Evolutionary conservation across 2,113 vertebrate species (phyloP).

Genomic region (Pipra filicauda): DNA sequence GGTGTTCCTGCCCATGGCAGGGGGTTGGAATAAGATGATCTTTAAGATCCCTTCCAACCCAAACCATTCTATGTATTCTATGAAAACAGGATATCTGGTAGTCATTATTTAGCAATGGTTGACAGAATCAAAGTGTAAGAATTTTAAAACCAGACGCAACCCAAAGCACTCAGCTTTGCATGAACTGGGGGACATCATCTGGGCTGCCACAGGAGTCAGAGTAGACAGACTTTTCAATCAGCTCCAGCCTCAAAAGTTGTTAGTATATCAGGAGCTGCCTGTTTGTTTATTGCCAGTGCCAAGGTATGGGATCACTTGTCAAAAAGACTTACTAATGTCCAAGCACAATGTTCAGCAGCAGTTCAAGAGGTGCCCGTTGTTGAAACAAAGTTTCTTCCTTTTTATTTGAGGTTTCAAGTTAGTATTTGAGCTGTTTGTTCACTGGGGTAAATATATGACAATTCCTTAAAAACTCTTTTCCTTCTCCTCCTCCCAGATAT

Average conservation of each 20-base stretch:
- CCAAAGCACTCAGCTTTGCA: not conserved
- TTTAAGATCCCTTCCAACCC: not conserved
- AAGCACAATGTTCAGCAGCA: fast-evolving
- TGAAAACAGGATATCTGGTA: not conserved
- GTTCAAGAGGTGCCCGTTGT: not conserved
- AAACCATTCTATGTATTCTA: not conserved
- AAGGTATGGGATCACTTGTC: not conserved
- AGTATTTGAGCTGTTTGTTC: not conserved
- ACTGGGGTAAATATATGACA: not conserved
- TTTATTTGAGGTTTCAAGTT: not conserved
- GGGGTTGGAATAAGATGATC: not conserved
- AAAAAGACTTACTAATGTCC: not conserved
- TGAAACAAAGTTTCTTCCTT: not conserved
- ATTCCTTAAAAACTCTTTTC: not conserved
- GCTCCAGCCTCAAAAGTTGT: not conserved
- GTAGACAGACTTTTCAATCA: not conserved
- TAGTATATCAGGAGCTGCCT: not conserved
- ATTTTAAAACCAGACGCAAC: not conserved
- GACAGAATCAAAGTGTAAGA: not conserved
- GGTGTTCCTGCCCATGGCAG: not conserved
- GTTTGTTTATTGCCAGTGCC: not conserved
- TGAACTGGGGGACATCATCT: not conserved
- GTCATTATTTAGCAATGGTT: not conserved
- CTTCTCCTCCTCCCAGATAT: not conserved
- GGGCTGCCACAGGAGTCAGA: not conserved